phyloP scores from a whole-genome alignment of 2,113 vertebrate species.

The Rhinogobius similis region DNA sequence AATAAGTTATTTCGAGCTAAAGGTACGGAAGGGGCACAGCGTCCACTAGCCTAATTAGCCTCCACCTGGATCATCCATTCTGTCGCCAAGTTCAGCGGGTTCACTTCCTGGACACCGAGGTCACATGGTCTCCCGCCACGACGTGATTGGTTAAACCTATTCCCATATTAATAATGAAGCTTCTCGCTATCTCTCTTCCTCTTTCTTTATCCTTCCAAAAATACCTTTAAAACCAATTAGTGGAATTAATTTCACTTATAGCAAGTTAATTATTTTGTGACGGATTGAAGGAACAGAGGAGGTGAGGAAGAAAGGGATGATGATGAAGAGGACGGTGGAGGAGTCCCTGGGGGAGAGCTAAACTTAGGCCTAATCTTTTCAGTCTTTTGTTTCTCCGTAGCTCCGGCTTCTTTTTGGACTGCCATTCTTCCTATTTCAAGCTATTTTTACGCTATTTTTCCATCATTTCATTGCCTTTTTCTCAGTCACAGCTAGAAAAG shows the following conservation, averaged over 20 bases:
- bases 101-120: conserved; percentile 56
- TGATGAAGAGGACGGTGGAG: conserved; percentile 67
- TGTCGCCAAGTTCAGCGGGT: conserved; percentile 24
- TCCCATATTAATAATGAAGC: background rate
- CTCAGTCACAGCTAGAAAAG: background rate
- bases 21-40: no score
- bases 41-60: no score
- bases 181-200: conserved; percentile 18
- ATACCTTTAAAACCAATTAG: conserved; percentile 84
- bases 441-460: conserved; percentile 6
- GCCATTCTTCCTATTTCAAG: background rate
- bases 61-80: no score
- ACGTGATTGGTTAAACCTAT: conserved; percentile 37
- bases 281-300: conserved; percentile 69
- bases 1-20: no score
- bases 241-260: conserved; percentile 86
- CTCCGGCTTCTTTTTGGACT: conserved; percentile 19
- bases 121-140: conserved; percentile 39
- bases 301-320: conserved; percentile 58
- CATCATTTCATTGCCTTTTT: conserved; percentile 16
- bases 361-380: conserved; percentile 68
- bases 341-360: conserved; percentile 74
- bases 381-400: conserved; percentile 45
- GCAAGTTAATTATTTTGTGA: conserved; percentile 84
- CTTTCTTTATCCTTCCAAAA: conserved; percentile 66